Evolutionary conservation across 2,113 vertebrate species (phyloP), one percentile per base, ranked within the genome.

Genomic region (Brachyhypopomus gauderio): DNA sequence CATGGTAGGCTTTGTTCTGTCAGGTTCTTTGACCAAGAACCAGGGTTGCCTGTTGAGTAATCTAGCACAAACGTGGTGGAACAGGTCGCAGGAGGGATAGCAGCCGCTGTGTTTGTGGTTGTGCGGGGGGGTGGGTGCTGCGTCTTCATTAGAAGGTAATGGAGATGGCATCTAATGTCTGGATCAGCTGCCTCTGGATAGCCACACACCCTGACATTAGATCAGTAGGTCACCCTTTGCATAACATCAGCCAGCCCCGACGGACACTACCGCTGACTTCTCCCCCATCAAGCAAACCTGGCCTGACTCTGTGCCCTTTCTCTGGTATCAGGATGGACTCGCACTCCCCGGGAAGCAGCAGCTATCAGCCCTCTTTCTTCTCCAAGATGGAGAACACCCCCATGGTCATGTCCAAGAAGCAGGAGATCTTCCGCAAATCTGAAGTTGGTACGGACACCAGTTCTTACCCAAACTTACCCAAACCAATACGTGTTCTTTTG

Each of bases 381-480:
- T 98, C 98, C 88, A 99, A 98, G 87, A 94, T 99, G 84, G 97
- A 99, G 92, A 99, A 91, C 89, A 99, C 96, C 16, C 96, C 96
- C 52, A 98, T 99, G 96, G 97, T 99, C 82, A 95, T 96, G 90
- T 98, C 95, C 89, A 99, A 98, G 93, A 99, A 99, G 92, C 97
- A 99, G 92, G 98, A 99, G 93, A 99, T 99, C 92, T 96, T 98
- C 92, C 98, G 97, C 92, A 99, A 99, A 93, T 95, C 96, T 93
- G 98, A 99, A 87, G 95, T 98, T 92, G 96, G 98, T 99, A 97
- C 95, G 97, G 93, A 91, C n/a, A 34, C 19, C 14, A 22, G 55
- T 17, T 22, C 19, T n/a, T 78, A 55, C 38, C 79, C 9, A 41
- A 7, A 3, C 38, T n/a, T n/a, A n/a, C 30, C 30, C 30, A 30